phyloP scores from a whole-genome alignment of 2,797 vertebrate species.

The Schizopygopsis pylzovi region DNA sequence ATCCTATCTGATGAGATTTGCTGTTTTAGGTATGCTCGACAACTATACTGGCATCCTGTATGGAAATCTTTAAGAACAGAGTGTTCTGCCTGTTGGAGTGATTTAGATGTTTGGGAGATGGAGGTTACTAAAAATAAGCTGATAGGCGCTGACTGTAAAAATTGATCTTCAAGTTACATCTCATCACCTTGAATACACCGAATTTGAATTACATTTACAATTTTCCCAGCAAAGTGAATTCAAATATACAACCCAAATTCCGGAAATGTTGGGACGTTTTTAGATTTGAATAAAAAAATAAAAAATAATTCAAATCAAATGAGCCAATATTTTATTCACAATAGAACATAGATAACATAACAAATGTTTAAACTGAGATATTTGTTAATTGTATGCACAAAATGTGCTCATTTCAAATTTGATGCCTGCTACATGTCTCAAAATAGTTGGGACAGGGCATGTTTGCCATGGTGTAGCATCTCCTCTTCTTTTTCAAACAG shows the following conservation, averaged over 20 bases:
- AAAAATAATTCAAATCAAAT: too few species aligned
- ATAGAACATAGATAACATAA: too few species aligned
- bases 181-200: conserved; percentile 3
- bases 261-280: too few species aligned
- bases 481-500: too few species aligned
- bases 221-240: background rate
- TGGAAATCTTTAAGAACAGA: conserved; percentile 19
- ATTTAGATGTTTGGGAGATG: conserved; percentile 11
- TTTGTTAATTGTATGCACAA: too few species aligned
- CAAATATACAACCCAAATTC: background rate
- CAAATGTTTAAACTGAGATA: too few species aligned
- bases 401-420: too few species aligned
- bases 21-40: conserved; percentile 6
- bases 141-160: background rate
- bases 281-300: too few species aligned
- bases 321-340: too few species aligned
- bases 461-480: too few species aligned
- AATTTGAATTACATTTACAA: background rate
- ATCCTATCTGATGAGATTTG: conserved; percentile 32
- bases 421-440: too few species aligned
- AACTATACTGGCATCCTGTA: conserved; percentile 19
- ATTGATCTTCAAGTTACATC: background rate
- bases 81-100: background rate
- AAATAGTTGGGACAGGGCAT: too few species aligned
- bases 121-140: conserved; percentile 14